Conservation (phyloP, 1,140 invertebrate species). For the Magallana gigas region DNA sequence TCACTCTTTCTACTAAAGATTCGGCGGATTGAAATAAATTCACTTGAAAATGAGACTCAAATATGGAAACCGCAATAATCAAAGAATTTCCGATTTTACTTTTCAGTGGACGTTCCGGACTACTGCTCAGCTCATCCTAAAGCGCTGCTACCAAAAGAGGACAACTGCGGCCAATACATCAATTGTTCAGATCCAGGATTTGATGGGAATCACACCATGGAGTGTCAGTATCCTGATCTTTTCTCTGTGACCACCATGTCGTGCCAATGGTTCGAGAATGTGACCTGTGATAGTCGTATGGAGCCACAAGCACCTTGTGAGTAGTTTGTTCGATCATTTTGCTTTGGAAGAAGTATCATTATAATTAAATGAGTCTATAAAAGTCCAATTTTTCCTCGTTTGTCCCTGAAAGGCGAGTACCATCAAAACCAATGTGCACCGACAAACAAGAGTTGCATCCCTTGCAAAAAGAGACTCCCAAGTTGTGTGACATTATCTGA, state of each 20-base stretch:
- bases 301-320: slow-evolving; percentile 56
- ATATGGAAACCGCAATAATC: no score
- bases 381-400: neutral
- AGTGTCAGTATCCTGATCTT: neutral
- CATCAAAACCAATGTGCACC: no score
- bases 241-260: slow-evolving; percentile 2
- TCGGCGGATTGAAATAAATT: no score
- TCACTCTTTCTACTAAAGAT: no score
- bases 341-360: neutral
- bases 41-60: no score
- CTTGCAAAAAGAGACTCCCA: no score
- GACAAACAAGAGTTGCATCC: no score
- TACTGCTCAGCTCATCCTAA: slow-evolving; percentile 38
- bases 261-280: slow-evolving; percentile 7
- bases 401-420: no score
- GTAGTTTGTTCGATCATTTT: neutral
- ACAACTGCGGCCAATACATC: slow-evolving; percentile 64
- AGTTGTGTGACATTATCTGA: no score
- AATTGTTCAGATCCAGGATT: slow-evolving; percentile 53
- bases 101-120: slow-evolving; percentile 49
- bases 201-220: neutral
- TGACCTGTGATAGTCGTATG: slow-evolving; percentile 1
- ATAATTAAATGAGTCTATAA: neutral
- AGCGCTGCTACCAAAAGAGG: slow-evolving; percentile 44
- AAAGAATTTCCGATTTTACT: neutral